Base-by-base conservation (phyloP, 2,797 vertebrate species). In the Megalops cyprinoides region DNA sequence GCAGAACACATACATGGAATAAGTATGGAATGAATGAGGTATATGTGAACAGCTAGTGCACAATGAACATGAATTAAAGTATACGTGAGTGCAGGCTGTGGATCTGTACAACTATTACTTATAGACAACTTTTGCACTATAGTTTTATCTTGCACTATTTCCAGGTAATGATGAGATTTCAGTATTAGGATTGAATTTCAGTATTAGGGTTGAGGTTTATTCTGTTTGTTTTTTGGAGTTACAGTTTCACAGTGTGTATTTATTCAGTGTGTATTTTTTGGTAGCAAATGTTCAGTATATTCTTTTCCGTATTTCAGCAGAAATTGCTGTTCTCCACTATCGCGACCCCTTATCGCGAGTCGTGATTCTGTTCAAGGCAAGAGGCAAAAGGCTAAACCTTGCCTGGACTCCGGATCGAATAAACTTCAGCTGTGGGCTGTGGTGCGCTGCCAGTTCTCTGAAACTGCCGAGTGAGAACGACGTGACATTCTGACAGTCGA, bases 401-500 rank as follows among this genome's bases (percentile, higher is more conserved):
- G 53, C 60, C 42, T 85, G 53, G 48, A 76, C 20, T 39, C 39
- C 1, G 75, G 46, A 79, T 42, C 37, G 74, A 84, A 84, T 83
- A 77, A 82, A 79, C 74, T 62, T 76, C 67, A 34, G 77, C 77
- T 82, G 58, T 53, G 60, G 74, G 69, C 9, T 78, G 48, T 65
- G n/a, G 49, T 53, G 65, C 49, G 60, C 65, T 80, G 58, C 69
- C 51, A 76, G 79, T 80, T 79, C 76, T 84, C 73, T 69, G 85
- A 86, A 87, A 90, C 82, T 76, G 76, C 76, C 86, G 74, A 86
- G 86, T 82, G 85, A 81, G 78, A 86, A 80, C 79, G 80, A 62
- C 82, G 82, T 87, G 88, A 89, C 91, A 92, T 92, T 92, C 92
- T 92, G 90, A 92, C 91, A 94, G 91, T 91, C 75, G 82, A 83